phyloP scores from a whole-genome alignment of 2,113 vertebrate genomes.

The Eulacestoma nigropectus region DNA sequence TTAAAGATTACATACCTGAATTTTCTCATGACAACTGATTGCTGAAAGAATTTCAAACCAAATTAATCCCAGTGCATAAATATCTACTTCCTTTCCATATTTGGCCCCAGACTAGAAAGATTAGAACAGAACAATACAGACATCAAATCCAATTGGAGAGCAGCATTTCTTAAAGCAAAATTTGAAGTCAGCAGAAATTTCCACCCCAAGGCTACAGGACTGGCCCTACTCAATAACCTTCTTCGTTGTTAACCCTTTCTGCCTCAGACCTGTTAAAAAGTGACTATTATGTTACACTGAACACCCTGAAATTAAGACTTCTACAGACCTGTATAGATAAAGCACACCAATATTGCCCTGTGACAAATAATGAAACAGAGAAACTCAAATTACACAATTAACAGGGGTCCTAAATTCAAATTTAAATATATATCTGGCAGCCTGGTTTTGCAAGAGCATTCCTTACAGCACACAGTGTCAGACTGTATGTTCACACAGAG shows the following conservation, averaged over 20 bases:
- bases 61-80: slow-evolving; percentile 86
- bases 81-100: slow-evolving; percentile 83
- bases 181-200: neutral
- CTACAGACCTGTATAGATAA: neutral
- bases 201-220: neutral
- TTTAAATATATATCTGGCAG: neutral
- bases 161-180: neutral
- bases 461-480: neutral
- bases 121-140: neutral
- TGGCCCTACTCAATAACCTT: neutral
- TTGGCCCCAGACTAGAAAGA: neutral
- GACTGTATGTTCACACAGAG: neutral
- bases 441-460: neutral
- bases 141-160: neutral
- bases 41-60: slow-evolving; percentile 79
- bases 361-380: neutral
- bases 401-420: neutral
- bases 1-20: slow-evolving; percentile 4
- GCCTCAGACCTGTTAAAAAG: neutral
- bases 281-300: neutral
- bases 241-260: neutral
- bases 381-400: neutral
- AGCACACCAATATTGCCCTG: neutral
- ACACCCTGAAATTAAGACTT: neutral
- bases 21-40: neutral